These are phyloP conservation scores for Eleutherodactylus coqui DNA, from an alignment of 2,797 vertebrate genomes.

Conservation along the genomic window DNA sequence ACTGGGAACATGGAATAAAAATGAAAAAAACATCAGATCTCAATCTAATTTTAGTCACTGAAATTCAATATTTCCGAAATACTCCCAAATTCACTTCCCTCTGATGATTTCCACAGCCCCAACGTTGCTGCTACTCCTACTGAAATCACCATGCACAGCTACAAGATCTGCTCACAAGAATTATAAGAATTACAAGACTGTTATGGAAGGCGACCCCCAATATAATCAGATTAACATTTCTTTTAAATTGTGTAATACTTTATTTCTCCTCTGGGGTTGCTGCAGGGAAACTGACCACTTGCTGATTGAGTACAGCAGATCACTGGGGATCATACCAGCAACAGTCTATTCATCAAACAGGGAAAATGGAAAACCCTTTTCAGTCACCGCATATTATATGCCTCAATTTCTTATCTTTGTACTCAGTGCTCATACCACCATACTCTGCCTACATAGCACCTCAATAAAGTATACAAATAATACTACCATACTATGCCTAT, in stretches of 20 bases:
- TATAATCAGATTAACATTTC: neutral
- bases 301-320: neutral
- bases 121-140: neutral
- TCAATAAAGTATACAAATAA: neutral
- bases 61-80: slow-evolving; percentile 26
- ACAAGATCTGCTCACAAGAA: neutral
- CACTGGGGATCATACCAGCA: no score
- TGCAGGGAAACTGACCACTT: neutral
- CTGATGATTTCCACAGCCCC: slow-evolving; percentile 11
- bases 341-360: no score
- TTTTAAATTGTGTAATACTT: neutral
- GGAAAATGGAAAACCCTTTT: no score
- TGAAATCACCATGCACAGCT: neutral
- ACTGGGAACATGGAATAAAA: neutral
- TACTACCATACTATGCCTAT: neutral
- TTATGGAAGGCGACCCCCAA: neutral
- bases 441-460: neutral
- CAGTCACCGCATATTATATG: no score
- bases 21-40: neutral
- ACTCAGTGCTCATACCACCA: neutral
- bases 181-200: neutral
- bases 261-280: neutral
- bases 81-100: slow-evolving; percentile 20
- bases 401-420: no score
- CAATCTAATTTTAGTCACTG: neutral